A percentile compares a stretch with the other conserved stretches of the same genome.
These are phyloP conservation scores for Chelon labrosus DNA, from an alignment of 2,797 vertebrate genomes.

Conservation along the genomic window DNA sequence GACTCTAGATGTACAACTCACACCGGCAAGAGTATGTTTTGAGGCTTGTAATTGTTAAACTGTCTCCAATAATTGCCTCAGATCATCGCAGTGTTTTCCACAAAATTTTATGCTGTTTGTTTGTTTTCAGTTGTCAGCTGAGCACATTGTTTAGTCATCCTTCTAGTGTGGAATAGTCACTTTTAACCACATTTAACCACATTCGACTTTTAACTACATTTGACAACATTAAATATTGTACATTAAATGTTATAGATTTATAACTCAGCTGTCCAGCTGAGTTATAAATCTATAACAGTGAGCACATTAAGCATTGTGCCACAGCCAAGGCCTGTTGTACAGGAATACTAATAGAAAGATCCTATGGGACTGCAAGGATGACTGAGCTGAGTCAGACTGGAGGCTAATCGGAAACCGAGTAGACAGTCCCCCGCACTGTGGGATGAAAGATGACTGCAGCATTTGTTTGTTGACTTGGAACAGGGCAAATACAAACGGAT, in stretches of 20 bases:
- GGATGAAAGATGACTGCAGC: background rate
- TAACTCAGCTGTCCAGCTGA: background rate
- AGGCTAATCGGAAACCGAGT: background rate
- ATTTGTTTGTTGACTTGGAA: slow-evolving; percentile 1
- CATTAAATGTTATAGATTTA: background rate
- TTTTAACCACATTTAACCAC: background rate
- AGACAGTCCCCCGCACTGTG: background rate
- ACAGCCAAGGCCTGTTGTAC: background rate
- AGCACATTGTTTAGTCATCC: background rate
- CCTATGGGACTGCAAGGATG: background rate
- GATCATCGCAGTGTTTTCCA: too few species aligned
- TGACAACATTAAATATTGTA: too few species aligned
- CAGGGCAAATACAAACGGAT: background rate
- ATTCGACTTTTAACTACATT: too few species aligned
- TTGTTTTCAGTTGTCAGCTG: background rate
- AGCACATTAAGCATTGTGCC: background rate
- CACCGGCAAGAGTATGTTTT: background rate
- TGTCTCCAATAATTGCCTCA: background rate
- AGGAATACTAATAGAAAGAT: slow-evolving; percentile 11
- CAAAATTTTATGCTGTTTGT: background rate
- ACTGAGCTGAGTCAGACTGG: slow-evolving; percentile 12
- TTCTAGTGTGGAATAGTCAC: background rate
- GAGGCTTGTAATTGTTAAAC: too few species aligned
- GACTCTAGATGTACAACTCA: too few species aligned
- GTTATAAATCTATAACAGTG: slow-evolving; percentile 15